Evolutionary conservation across 2,888 invertebrate species (phyloP).

Genomic region (Scaptodrosophila latifasciaeformis): DNA sequence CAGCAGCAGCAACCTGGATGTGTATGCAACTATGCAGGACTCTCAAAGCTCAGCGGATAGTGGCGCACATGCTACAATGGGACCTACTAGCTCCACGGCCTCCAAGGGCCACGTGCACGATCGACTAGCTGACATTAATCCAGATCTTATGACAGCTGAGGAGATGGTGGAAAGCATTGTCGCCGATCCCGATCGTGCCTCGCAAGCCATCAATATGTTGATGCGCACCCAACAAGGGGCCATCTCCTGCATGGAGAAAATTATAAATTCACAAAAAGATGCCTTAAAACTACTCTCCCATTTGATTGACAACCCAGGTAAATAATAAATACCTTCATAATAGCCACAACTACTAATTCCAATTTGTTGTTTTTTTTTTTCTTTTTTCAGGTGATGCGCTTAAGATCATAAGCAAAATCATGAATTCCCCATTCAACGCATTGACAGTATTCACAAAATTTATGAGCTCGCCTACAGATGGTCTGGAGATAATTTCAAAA

Average conservation of each 20-base stretch:
- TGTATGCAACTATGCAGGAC: slow-evolving; percentile 58
- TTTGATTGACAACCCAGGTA: slow-evolving; percentile 73
- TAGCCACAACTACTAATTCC: neutral
- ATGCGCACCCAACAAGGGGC: slow-evolving; percentile 74
- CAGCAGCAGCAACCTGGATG: slow-evolving; percentile 43
- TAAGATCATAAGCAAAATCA: slow-evolving; percentile 75
- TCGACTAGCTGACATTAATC: slow-evolving; percentile 43
- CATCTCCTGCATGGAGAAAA: slow-evolving; percentile 69
- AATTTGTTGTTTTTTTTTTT: neutral
- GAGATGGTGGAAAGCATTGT: slow-evolving; percentile 74
- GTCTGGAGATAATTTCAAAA: slow-evolving; percentile 75
- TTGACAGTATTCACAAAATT: slow-evolving; percentile 75
- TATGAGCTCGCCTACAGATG: slow-evolving; percentile 75
- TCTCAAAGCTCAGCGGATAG: slow-evolving; percentile 73
- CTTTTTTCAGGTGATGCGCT: slow-evolving; percentile 69
- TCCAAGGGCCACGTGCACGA: slow-evolving; percentile 23
- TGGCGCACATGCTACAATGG: slow-evolving; percentile 28
- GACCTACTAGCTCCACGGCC: slow-evolving; percentile 32
- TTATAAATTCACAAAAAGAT: slow-evolving; percentile 73
- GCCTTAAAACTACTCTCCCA: slow-evolving; percentile 73
- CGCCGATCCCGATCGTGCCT: slow-evolving; percentile 71
- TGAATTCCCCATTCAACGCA: slow-evolving; percentile 75
- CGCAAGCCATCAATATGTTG: slow-evolving; percentile 72
- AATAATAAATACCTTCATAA: no score
- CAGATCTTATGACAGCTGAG: slow-evolving; percentile 67